These are phyloP conservation scores for Holothuria scabra DNA, from an alignment of 53 echinoderm and acorn worm genomes.

Conservation along the genomic window DNA sequence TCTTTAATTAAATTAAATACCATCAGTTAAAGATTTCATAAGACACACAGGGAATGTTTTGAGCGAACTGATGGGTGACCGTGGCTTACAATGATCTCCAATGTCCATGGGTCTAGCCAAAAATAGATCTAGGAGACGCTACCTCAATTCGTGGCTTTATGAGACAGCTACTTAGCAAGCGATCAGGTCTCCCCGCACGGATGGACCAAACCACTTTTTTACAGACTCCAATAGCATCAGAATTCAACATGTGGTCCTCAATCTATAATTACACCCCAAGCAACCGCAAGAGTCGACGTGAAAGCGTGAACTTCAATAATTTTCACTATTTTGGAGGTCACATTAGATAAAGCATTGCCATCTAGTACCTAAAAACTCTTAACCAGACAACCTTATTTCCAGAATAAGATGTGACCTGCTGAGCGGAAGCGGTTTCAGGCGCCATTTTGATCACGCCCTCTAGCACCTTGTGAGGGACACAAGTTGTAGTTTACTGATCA, in stretches of 20 bases:
- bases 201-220: not conserved
- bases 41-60: too few species aligned
- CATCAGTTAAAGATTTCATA: too few species aligned
- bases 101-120: too few species aligned
- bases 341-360: not conserved
- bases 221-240: constrained; percentile 14
- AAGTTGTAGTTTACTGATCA: too few species aligned
- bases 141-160: too few species aligned
- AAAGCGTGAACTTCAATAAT: not conserved
- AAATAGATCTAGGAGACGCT: too few species aligned
- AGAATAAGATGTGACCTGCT: constrained; percentile 21
- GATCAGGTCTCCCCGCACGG: not conserved
- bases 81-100: too few species aligned
- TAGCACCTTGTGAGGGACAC: constrained; percentile 2
- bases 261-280: constrained; percentile 37
- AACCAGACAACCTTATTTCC: too few species aligned
- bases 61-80: too few species aligned
- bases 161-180: constrained; percentile 10
- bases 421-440: constrained; percentile 41
- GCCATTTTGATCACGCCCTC: constrained; percentile 47
- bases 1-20: too few species aligned
- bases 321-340: constrained; percentile 27
- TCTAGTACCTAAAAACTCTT: too few species aligned
- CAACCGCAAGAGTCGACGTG: constrained; percentile 35
- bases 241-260: constrained; percentile 6